Conservation (phyloP, 1,140 invertebrate species). For the Drosophila orosa region DNA sequence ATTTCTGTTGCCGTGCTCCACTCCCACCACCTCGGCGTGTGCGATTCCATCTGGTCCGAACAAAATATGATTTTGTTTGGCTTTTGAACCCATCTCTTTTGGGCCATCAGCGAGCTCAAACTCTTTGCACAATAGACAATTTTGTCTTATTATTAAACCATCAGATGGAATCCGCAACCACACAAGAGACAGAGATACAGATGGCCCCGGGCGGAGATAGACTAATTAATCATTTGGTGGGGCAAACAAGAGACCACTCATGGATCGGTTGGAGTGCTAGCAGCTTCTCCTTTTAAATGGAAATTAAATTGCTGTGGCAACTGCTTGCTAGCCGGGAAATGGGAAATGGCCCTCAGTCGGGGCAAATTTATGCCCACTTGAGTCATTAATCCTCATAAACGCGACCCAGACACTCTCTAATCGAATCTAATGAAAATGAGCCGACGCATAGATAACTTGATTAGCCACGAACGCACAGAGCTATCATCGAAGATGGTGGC, state of each 20-base stretch:
- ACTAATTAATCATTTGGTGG: slow-evolving; percentile 74
- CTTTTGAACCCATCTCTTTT: slow-evolving; percentile 55
- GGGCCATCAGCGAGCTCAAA: slow-evolving; percentile 50
- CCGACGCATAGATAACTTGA: slow-evolving; percentile 65
- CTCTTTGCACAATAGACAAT: slow-evolving; percentile 68
- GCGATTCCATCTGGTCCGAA: slow-evolving; percentile 21
- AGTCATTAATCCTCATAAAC: slow-evolving; percentile 78
- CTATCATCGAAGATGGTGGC: slow-evolving; percentile 5
- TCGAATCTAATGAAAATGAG: slow-evolving; percentile 70
- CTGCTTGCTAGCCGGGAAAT: slow-evolving; percentile 26
- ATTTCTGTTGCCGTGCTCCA: slow-evolving; percentile 22
- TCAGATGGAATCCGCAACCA: slow-evolving; percentile 57
- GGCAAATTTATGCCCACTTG: slow-evolving; percentile 69
- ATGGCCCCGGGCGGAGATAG: slow-evolving; percentile 3
- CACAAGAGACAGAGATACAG: slow-evolving; percentile 22
- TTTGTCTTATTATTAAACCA: slow-evolving; percentile 80
- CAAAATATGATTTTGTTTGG: slow-evolving; percentile 69
- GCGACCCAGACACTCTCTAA: slow-evolving; percentile 55
- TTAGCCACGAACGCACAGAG: slow-evolving; percentile 31
- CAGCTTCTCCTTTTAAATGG: slow-evolving; percentile 62
- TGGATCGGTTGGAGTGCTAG: slow-evolving; percentile 31
- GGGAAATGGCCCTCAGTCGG: slow-evolving; percentile 9
- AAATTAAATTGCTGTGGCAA: slow-evolving; percentile 75
- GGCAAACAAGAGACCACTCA: slow-evolving; percentile 35
- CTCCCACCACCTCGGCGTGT: neutral